phyloP scores from a whole-genome alignment of 1,140 invertebrate species.

The Philopotamus ludificatus region DNA sequence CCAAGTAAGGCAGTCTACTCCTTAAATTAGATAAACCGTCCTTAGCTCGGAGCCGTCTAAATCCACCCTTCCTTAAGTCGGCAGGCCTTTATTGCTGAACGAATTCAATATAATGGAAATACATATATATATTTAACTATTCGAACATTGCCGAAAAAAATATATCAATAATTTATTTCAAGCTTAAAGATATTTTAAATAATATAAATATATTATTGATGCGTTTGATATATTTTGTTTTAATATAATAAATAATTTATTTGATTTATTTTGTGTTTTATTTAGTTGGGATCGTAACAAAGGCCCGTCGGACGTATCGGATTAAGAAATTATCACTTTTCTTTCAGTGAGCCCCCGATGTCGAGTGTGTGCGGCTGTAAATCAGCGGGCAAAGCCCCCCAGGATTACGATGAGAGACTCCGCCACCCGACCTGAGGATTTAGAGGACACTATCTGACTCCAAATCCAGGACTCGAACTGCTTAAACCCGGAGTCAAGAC shows the following conservation, averaged over 20 bases:
- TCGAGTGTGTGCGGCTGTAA: slow-evolving; percentile 47
- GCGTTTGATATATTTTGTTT: no score
- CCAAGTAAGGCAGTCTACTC: slow-evolving; percentile 15
- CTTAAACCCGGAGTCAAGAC: slow-evolving; percentile 39
- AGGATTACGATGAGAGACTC: slow-evolving; percentile 58
- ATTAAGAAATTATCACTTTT: slow-evolving; percentile 61
- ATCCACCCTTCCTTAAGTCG: slow-evolving; percentile 48
- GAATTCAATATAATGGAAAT: no score
- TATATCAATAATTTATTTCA: no score
- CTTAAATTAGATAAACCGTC: slow-evolving; percentile 40
- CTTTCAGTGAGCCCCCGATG: slow-evolving; percentile 49
- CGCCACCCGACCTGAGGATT: slow-evolving; percentile 52
- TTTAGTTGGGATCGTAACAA: no score
- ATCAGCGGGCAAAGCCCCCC: slow-evolving; percentile 56
- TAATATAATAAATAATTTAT: no score
- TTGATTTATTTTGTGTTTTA: no score
- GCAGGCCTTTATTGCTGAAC: no score
- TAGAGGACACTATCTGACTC: slow-evolving; percentile 36
- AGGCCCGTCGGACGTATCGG: slow-evolving; percentile 54
- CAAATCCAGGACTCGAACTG: slow-evolving; percentile 44
- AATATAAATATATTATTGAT: no score
- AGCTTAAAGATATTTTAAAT: no score
- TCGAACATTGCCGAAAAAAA: no score
- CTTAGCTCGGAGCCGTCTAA: slow-evolving; percentile 16
- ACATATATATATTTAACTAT: no score